Evolutionary conservation across 2,888 invertebrate species (phyloP), one percentile per base, ranked within the genome.

Genomic region (Pterostichus niger): DNA sequence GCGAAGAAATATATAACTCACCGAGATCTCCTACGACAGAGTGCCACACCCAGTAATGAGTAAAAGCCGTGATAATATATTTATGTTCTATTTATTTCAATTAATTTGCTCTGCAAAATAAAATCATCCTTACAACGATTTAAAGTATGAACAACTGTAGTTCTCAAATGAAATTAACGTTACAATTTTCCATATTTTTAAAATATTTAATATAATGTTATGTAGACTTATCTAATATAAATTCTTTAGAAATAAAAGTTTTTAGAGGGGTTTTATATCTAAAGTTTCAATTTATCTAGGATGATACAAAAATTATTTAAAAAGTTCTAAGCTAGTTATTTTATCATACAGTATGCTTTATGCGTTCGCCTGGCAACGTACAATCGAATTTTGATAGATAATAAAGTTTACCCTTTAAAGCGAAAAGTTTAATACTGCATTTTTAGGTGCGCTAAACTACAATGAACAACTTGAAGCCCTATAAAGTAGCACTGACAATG

Each of bases 331-430:
- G 59, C 33, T 64, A 35, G 35, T 49, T 49, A 49, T 13, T 49
- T 49, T 49, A n/a, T 49, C 13, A 49, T 49, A n/a, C 35, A 35
- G 33, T 11, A n/a, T 6, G 35, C 35, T 64, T 64, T 13, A 64
- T 59, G 24, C 31, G 49, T n/a, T 49, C 10, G 49, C 11, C 59
- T 35, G 35, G 64, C 64, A 35, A 56, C 33, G 64, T 7, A 64
- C 33, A 64, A 64, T 64, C 64, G 64, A 61, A 64, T 64, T 59
- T 64, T 64, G 64, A 64, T 64, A 64, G 35, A 64, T 64, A 64
- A 64, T 64, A 33, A 64, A 64, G 64, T 64, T 64, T 64, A 35
- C 64, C 10, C 35, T 64, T 35, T 35, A 59, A 64, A 59, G 59
- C 5, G 31, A 59, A 59, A 31, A 59, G 59, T 59, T 59, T 59